phyloP scores from a whole-genome alignment of 1,140 invertebrate genomes.

The Rhopalosiphum padi region DNA sequence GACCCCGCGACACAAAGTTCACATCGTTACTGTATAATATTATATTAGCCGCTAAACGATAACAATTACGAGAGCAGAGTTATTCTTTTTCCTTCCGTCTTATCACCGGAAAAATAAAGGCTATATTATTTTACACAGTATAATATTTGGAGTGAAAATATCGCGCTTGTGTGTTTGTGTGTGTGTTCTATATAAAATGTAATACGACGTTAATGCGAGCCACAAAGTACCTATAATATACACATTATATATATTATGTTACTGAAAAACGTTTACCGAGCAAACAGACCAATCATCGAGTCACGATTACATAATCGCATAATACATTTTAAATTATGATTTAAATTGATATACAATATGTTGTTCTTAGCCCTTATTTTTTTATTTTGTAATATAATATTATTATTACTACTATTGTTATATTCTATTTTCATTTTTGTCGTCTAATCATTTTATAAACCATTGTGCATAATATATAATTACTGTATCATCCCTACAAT shows the following conservation, averaged over 20 bases:
- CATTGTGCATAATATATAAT: background rate
- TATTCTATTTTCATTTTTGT: background rate
- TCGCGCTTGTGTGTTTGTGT: background rate
- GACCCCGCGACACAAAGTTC: background rate
- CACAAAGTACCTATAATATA: background rate
- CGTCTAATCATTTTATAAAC: background rate
- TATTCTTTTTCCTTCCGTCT: background rate
- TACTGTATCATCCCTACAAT: background rate
- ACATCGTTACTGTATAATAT: background rate
- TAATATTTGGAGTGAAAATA: background rate
- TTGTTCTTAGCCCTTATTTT: background rate
- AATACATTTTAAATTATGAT: background rate
- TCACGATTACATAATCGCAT: background rate
- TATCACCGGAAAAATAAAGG: background rate
- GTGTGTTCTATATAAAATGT: background rate
- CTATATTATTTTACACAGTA: background rate
- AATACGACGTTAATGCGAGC: background rate
- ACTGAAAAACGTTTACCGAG: background rate
- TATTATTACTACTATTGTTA: background rate
- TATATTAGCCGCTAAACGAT: slow-evolving; percentile 10
- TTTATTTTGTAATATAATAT: background rate
- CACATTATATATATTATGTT: background rate
- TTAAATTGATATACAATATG: background rate
- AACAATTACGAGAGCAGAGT: background rate
- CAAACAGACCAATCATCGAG: background rate